Percentiles rank a stretch among this genome's conserved stretches.
phyloP scores from a whole-genome alignment of 2,888 invertebrate species.

The Noctua fimbriata region DNA sequence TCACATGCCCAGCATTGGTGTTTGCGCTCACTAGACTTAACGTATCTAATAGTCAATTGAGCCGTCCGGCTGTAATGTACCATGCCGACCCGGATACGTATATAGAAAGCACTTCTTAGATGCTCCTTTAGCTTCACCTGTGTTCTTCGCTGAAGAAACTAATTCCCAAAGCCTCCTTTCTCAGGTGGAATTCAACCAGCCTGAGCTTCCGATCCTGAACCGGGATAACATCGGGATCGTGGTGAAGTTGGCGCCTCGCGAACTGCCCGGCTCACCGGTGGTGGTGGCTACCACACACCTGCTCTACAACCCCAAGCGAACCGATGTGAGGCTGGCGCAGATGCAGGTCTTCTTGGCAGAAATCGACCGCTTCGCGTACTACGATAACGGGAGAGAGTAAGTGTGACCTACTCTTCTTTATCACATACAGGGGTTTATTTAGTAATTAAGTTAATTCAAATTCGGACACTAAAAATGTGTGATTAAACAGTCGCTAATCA shows the following conservation, averaged over 20 bases:
- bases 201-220: slow-evolving; percentile 92
- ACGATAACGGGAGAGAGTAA: slow-evolving; percentile 66
- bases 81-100: neutral
- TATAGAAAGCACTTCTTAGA: neutral
- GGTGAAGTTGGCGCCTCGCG: slow-evolving; percentile 92
- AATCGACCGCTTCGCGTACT: slow-evolving; percentile 94
- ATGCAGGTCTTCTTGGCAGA: slow-evolving; percentile 95
- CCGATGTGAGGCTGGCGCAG: slow-evolving; percentile 97
- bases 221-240: slow-evolving; percentile 97
- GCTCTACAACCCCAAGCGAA: slow-evolving; percentile 96
- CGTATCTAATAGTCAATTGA: neutral
- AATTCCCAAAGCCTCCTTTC: slow-evolving; percentile 54
- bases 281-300: slow-evolving; percentile 98
- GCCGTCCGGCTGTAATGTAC: neutral
- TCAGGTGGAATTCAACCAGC: slow-evolving; percentile 92
- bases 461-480: no score
- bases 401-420: no score
- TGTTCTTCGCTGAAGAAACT: neutral
- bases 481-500: no score
- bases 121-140: neutral
- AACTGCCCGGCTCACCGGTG: slow-evolving; percentile 88
- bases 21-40: neutral
- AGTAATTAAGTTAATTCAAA: no score
- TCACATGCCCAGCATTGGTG: neutral
- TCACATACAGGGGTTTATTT: no score